These are phyloP conservation scores for Poecilia latipinna DNA, from an alignment of 2,113 vertebrate genomes.

Conservation along the genomic window DNA sequence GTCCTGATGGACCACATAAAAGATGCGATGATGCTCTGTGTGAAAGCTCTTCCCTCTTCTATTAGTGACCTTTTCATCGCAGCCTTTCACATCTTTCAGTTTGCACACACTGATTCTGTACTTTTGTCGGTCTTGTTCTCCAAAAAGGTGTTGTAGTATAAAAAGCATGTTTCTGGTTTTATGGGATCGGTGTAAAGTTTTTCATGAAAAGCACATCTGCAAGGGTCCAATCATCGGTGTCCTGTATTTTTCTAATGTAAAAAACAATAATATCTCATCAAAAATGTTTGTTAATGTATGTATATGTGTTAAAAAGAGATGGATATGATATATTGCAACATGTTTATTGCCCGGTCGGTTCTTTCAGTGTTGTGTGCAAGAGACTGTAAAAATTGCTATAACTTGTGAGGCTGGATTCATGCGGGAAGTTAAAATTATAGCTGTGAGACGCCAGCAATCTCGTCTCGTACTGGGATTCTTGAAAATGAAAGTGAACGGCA, in stretches of 20 bases:
- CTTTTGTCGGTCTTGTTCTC: constrained; percentile 65
- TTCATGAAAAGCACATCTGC: constrained; percentile 77
- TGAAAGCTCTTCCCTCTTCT: constrained; percentile 55
- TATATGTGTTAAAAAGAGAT: constrained; percentile 75
- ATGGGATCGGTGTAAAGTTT: constrained; percentile 71
- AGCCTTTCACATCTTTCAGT: constrained; percentile 39
- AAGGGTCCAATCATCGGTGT: constrained; percentile 77
- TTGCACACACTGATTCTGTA: constrained; percentile 66
- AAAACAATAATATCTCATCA: constrained; percentile 49
- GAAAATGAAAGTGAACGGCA: constrained; percentile 10
- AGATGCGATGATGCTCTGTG: constrained; percentile 41
- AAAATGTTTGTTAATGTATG: constrained; percentile 74
- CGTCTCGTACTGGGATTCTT: not conserved
- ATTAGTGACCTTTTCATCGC: constrained; percentile 41
- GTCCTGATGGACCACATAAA: constrained; percentile 41
- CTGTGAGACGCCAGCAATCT: constrained; percentile 1
- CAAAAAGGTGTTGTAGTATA: constrained; percentile 69
- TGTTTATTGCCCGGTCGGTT: constrained; percentile 72
- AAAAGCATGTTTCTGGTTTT: constrained; percentile 81
- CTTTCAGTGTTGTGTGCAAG: constrained; percentile 69
- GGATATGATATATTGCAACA: constrained; percentile 69
- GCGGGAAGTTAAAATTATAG: constrained; percentile 41
- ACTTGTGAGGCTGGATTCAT: constrained; percentile 54
- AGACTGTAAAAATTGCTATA: constrained; percentile 61
- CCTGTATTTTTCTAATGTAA: constrained; percentile 82